These are phyloP conservation scores for Protomyctophum bolini DNA, from an alignment of 2,113 vertebrate species.

Conservation along the genomic window DNA sequence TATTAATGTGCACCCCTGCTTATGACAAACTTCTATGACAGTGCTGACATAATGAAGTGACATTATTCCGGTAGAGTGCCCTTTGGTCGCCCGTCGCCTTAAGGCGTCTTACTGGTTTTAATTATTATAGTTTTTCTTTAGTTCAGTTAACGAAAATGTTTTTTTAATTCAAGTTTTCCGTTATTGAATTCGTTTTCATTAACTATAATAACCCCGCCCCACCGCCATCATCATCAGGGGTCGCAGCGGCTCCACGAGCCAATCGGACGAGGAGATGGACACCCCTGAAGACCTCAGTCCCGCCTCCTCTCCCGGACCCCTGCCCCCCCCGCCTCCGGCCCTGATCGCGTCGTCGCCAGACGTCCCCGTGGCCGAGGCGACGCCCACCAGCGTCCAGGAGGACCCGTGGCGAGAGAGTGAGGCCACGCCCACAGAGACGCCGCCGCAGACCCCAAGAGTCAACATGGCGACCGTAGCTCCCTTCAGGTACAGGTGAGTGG, in stretches of 20 bases:
- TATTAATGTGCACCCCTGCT: too few relatives aligned
- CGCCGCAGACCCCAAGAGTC: conserved; percentile 46
- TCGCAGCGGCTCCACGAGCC: conserved; percentile 59
- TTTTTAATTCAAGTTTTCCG: too few relatives aligned
- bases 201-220: neutral
- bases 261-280: conserved; percentile 81
- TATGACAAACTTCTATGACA: too few relatives aligned
- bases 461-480: conserved; percentile 80
- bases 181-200: too few relatives aligned
- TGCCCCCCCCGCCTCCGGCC: conserved; percentile 21
- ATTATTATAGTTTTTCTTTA: too few relatives aligned
- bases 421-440: conserved; percentile 32
- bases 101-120: too few relatives aligned
- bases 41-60: too few relatives aligned
- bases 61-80: too few relatives aligned
- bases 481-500: conserved; percentile 74
- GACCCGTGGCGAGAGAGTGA: conserved; percentile 29
- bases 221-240: conserved; percentile 18
- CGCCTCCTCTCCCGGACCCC: conserved; percentile 49
- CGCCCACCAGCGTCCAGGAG: neutral
- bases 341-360: conserved; percentile 4
- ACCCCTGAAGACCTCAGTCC: conserved; percentile 74
- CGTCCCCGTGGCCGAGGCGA: conserved; percentile 13
- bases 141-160: too few relatives aligned
- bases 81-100: too few relatives aligned